Evolutionary conservation across 2,888 invertebrate genomes (phyloP).

Genomic region (Zaprionus bogoriensis): DNA sequence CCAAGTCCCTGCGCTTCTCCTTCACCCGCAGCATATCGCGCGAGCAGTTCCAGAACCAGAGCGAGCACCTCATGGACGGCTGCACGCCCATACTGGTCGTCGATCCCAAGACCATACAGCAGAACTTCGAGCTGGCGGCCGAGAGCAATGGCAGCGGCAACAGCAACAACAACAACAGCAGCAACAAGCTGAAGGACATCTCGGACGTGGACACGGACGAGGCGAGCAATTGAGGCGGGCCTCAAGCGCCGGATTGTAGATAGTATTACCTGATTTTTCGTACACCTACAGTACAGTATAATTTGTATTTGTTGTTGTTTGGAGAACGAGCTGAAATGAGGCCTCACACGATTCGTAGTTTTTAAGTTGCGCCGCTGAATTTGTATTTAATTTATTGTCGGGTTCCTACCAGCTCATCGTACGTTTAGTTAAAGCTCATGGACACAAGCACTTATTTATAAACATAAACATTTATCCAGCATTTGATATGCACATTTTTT

Average conservation of each 20-base stretch:
- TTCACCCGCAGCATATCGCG: conserved; percentile 83
- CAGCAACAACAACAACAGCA: conserved; percentile 62
- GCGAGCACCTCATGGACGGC: conserved; percentile 82
- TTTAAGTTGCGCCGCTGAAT: conserved; percentile 53
- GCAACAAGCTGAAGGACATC: conserved; percentile 76
- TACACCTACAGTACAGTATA: no score
- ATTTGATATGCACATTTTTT: conserved; percentile 59
- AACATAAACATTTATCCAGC: conserved; percentile 59
- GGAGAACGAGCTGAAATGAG: conserved; percentile 58
- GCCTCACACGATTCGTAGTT: conserved; percentile 53
- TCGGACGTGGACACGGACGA: conserved; percentile 82
- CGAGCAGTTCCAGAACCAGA: conserved; percentile 82
- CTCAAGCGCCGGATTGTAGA: conserved; percentile 8
- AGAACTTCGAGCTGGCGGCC: conserved; percentile 79
- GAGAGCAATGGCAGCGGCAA: conserved; percentile 62
- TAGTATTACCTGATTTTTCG: conserved; percentile 56
- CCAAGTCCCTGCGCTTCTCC: conserved; percentile 82
- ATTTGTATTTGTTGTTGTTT: conserved; percentile 5
- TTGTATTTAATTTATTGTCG: conserved; percentile 51
- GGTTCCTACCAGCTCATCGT: conserved; percentile 48
- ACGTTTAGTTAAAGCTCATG: conserved; percentile 39
- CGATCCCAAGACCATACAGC: conserved; percentile 79
- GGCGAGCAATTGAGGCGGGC: conserved; percentile 77
- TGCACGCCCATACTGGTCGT: conserved; percentile 83
- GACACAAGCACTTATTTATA: conserved; percentile 64